These are phyloP conservation scores for Nomada lathburiana DNA, from an alignment of 2,888 invertebrate genomes.

Conservation along the genomic window DNA sequence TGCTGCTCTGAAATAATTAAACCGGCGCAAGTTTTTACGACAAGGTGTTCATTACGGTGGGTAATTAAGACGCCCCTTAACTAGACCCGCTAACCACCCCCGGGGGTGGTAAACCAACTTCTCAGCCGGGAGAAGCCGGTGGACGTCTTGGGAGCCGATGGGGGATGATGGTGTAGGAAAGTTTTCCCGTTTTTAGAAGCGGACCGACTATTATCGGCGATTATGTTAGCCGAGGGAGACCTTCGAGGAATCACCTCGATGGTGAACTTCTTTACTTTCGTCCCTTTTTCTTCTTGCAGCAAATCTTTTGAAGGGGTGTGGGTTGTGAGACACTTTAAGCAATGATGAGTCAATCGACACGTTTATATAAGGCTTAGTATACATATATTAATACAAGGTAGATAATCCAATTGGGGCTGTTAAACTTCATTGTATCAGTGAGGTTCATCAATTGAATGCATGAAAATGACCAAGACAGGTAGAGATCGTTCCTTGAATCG, in stretches of 20 bases:
- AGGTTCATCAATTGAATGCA: too few relatives aligned
- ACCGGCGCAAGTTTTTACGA: conserved; percentile 84
- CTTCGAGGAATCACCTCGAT: conserved; percentile 65
- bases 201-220: conserved; percentile 81
- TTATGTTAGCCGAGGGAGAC: conserved; percentile 73
- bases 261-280: conserved; percentile 47
- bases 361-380: neutral
- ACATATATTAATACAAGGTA: too few relatives aligned
- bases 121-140: conserved; percentile 71
- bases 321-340: neutral
- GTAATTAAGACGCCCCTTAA: conserved; percentile 85
- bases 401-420: too few relatives aligned
- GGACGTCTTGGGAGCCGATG: conserved; percentile 61
- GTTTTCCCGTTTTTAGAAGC: conserved; percentile 80
- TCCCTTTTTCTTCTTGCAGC: neutral
- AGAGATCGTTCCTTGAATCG: too few relatives aligned
- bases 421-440: too few relatives aligned
- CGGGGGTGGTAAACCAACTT: conserved; percentile 84
- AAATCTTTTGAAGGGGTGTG: neutral
- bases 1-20: conserved; percentile 82
- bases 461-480: too few relatives aligned
- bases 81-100: conserved; percentile 83
- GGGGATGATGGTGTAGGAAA: conserved; percentile 58
- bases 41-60: conserved; percentile 85
- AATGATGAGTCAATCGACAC: conserved; percentile 13